Conservation (phyloP, 2,797 vertebrate species). For the Leptodactylus fallax region DNA sequence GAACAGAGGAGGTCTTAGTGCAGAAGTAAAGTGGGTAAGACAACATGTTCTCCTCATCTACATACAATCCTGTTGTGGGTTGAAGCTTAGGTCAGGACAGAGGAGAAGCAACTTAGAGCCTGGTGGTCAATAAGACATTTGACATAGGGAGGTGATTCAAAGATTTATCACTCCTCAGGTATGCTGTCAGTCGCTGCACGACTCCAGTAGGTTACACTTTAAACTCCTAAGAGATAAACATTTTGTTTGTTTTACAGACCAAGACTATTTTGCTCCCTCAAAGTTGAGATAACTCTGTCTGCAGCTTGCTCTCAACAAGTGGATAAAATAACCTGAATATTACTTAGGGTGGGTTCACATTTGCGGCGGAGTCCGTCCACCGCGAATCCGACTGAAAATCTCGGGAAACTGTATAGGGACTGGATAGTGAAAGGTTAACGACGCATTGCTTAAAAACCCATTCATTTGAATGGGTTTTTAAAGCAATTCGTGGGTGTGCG, state of each 20-base stretch:
- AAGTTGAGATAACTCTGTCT: not conserved
- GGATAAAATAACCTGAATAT: too few relatives aligned
- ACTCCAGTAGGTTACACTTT: slow-evolving; percentile 72
- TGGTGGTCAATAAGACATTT: slow-evolving; percentile 55
- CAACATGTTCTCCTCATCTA: slow-evolving; percentile 60
- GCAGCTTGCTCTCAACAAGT: too few relatives aligned
- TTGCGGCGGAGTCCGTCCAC: too few relatives aligned
- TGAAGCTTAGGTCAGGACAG: slow-evolving; percentile 73
- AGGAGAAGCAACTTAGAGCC: not conserved
- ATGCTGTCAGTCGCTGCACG: slow-evolving; percentile 70
- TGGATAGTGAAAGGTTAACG: too few relatives aligned
- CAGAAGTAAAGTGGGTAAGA: slow-evolving; percentile 8
- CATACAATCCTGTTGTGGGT: slow-evolving; percentile 68
- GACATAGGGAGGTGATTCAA: slow-evolving; percentile 68
- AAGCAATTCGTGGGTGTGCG: too few relatives aligned
- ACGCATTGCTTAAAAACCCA: too few relatives aligned
- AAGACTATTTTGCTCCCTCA: not conserved
- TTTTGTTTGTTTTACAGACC: not conserved
- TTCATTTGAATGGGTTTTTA: too few relatives aligned
- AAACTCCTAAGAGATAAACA: slow-evolving; percentile 58
- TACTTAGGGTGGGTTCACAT: too few relatives aligned
- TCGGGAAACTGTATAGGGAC: too few relatives aligned
- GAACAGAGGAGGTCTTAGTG: not conserved
- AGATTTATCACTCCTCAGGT: slow-evolving; percentile 75
- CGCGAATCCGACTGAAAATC: too few relatives aligned